Evolutionary conservation across 2,888 invertebrate species (phyloP).

Genomic region (Diaperis boleti): DNA sequence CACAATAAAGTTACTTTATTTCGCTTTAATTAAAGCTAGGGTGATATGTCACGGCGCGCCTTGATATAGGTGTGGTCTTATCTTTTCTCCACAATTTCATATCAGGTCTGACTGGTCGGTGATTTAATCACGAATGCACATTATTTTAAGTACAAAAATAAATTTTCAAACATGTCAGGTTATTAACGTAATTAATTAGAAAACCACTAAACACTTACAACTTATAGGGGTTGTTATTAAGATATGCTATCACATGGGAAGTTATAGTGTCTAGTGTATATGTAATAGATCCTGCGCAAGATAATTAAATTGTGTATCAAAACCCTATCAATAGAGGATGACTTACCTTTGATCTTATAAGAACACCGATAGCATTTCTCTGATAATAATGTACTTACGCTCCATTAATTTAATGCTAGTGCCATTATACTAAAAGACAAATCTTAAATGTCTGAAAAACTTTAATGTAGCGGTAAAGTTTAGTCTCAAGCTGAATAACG

Average conservation of each 20-base stretch:
- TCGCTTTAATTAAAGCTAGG: slow-evolving; percentile 49
- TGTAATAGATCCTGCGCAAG: slow-evolving; percentile 4
- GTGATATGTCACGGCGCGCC: slow-evolving; percentile 49
- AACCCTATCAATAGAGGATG: slow-evolving; percentile 9
- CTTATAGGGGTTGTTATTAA: not conserved
- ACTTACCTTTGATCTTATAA: slow-evolving; percentile 20
- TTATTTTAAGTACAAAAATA: too few relatives aligned
- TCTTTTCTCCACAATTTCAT: slow-evolving; percentile 43
- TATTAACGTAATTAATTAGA: slow-evolving; percentile 7
- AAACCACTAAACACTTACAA: not conserved
- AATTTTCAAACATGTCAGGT: not conserved
- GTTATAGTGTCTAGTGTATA: not conserved
- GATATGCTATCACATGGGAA: not conserved
- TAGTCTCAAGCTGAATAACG: too few relatives aligned
- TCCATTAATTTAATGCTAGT: slow-evolving; percentile 1
- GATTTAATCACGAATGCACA: slow-evolving; percentile 19
- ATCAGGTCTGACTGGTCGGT: slow-evolving; percentile 24
- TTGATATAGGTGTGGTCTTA: slow-evolving; percentile 47
- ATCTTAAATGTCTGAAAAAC: too few relatives aligned
- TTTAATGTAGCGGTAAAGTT: too few relatives aligned
- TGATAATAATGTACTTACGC: slow-evolving; percentile 3
- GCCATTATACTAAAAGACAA: slow-evolving; percentile 2
- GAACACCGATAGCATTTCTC: not conserved
- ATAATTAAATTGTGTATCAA: slow-evolving; percentile 18
- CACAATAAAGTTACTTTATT: slow-evolving; percentile 51